These are phyloP conservation scores for Erpobdella octoculata DNA, from an alignment of 2,888 invertebrate species.

Conservation along the genomic window DNA sequence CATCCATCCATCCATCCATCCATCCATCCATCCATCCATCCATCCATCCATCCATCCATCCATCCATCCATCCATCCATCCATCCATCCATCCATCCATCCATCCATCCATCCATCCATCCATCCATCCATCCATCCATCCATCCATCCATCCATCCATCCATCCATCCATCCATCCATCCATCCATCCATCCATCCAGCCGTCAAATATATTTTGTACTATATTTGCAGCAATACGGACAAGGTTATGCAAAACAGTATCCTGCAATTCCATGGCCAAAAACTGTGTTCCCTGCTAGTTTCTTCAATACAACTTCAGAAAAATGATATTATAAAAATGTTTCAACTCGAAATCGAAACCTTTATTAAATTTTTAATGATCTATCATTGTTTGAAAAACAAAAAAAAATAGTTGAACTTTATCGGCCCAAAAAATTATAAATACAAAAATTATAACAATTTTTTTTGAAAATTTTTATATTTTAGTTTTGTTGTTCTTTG, in stretches of 20 bases:
- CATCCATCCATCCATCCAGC: constrained; percentile 24
- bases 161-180: constrained; percentile 22
- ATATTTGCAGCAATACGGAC: background rate
- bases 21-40: constrained; percentile 19
- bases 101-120: background rate
- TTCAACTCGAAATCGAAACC: background rate
- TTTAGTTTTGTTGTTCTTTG: no score
- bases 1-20: background rate
- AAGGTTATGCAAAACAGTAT: no score
- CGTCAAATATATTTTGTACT: background rate
- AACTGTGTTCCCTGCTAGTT: no score
- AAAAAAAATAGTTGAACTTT: background rate
- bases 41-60: constrained; percentile 24
- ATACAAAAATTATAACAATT: no score
- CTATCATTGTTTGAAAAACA: background rate
- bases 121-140: constrained; percentile 11
- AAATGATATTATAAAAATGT: background rate
- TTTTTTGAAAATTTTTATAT: no score
- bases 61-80: constrained; percentile 25
- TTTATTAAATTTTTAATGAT: background rate
- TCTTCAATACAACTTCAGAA: no score
- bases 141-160: constrained; percentile 21
- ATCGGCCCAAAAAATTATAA: no score
- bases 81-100: constrained; percentile 20
- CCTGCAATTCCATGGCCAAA: background rate